A percentile compares a stretch with the other conserved stretches of the same genome.
phyloP scores from a whole-genome alignment of 1,140 invertebrate genomes.

The Limonius californicus region DNA sequence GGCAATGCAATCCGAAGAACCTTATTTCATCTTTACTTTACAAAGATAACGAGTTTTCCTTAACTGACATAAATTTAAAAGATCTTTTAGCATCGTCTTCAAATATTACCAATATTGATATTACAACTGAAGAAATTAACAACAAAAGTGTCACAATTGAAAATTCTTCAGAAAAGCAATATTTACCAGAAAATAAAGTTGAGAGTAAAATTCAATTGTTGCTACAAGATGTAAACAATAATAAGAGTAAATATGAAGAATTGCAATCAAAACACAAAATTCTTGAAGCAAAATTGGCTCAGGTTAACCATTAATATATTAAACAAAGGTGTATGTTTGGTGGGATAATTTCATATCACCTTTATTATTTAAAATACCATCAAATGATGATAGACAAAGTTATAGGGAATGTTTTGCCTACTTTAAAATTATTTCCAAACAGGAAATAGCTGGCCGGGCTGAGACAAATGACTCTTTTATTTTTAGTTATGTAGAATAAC shows the following conservation, averaged over 20 bases:
- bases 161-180: not conserved
- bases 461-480: no score
- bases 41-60: constrained; percentile 33
- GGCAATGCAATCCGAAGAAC: constrained; percentile 49
- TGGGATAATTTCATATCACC: no score
- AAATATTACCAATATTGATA: constrained; percentile 5
- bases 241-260: not conserved
- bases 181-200: not conserved
- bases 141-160: not conserved
- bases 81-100: constrained; percentile 3
- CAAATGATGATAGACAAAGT: no score
- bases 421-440: no score
- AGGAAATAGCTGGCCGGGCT: no score
- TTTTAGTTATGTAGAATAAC: no score
- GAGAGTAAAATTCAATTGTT: not conserved
- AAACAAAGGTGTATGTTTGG: no score
- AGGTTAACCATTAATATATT: not conserved
- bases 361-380: no score
- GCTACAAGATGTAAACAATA: not conserved
- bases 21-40: constrained; percentile 52
- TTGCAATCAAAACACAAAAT: not conserved
- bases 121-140: not conserved
- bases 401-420: no score
- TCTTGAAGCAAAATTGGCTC: not conserved
- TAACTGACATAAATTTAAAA: not conserved